phyloP scores from a whole-genome alignment of 2,113 vertebrate species.

The Coracopsis vasa region DNA sequence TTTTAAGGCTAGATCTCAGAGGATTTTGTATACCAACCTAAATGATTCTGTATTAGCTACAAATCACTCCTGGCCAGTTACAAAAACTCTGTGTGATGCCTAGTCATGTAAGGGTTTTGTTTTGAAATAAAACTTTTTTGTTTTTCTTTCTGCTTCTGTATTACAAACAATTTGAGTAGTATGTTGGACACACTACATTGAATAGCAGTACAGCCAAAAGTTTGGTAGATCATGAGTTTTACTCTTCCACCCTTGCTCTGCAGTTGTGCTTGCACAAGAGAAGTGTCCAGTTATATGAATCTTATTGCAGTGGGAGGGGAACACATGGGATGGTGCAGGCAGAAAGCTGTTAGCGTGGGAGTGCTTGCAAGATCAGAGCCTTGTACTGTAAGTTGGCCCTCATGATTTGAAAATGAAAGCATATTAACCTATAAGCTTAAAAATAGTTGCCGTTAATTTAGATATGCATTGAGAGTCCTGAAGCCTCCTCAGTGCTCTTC shows the following conservation, averaged over 20 bases:
- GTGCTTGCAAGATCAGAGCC: background rate
- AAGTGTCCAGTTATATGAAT: background rate
- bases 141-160: background rate
- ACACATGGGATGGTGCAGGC: background rate
- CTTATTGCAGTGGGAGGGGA: background rate
- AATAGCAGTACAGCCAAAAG: background rate
- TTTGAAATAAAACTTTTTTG: background rate
- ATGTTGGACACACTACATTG: rapidly evolving
- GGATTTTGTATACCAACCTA: background rate
- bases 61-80: background rate
- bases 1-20: background rate
- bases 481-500: background rate
- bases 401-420: background rate
- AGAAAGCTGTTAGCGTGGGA: background rate
- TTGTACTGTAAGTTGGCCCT: background rate
- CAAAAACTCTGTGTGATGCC: background rate
- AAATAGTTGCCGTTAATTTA: background rate
- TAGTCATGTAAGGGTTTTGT: background rate
- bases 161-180: background rate
- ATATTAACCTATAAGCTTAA: background rate
- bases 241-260: background rate
- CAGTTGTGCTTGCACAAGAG: background rate
- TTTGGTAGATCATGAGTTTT: background rate
- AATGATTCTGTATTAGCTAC: background rate
- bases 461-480: background rate